Base-by-base conservation (phyloP, 2,113 vertebrate species). In the Athene cunicularia region DNA sequence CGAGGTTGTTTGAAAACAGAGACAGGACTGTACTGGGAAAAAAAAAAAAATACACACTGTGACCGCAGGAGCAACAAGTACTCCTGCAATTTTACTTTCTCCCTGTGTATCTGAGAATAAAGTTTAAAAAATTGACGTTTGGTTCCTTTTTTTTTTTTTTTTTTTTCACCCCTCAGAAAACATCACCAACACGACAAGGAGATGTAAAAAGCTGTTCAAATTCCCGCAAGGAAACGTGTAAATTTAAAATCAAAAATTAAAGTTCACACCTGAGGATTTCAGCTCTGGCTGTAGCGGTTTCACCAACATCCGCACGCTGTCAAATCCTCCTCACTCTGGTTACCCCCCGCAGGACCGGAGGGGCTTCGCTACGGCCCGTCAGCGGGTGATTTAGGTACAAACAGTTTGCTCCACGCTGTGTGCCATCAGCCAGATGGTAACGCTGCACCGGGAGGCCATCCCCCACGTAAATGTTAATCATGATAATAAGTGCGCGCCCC, bases 151-250 rank as follows among this genome's bases (percentile, higher is more conserved):
- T 45, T 62, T 81, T 49, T 66, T 9, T 9, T 37, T 37, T 37
- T 50, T 59, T 77, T 50, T 55, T 7, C 39, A 12, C 12, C 24
- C 33, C n/a, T n/a, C 16, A 8, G 8, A 39, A 35, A 35, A 26
- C 17, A 49, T 6, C 12, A 11, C 35, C 9, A 1, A 2, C 5
- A 0, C 7, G 3, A 3, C 35, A 10, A 39, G 0, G 12, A 58
- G 30, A 5, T 5, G 20, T 2, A 24, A 8, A 62, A 70, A 77
- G 30, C 4, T 30, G 2, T 27, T 18, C 8, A 26, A 47, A 14
- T 13, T 8, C 64, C 32, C 21, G 5, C 9, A 4, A 24, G 73
- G 64, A 35, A 30, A 49, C 0, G 9, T 2, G 3, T 0, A 2
- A 4, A 14, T 35, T 53, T 21, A 16, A 45, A 75, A 70, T 6